These are phyloP conservation scores for Vollenhovia emeryi DNA, from an alignment of 1,140 invertebrate species.

Conservation along the genomic window DNA sequence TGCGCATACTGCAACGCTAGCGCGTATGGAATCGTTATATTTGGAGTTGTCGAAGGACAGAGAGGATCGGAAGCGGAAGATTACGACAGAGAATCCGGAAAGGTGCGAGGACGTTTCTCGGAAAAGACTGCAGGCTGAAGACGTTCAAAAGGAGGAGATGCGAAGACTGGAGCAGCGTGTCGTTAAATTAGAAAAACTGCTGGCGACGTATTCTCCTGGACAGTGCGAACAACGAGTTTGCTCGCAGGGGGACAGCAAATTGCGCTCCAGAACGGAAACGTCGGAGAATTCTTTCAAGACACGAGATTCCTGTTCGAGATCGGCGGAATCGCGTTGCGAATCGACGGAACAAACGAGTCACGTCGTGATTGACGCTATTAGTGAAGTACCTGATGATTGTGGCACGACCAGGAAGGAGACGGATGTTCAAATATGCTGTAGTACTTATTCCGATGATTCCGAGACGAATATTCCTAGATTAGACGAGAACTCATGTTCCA, in stretches of 20 bases:
- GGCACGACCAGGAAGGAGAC: not conserved
- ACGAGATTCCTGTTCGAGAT: not conserved
- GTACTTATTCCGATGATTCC: not conserved
- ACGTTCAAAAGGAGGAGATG: constrained; percentile 23
- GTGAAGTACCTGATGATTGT: not conserved
- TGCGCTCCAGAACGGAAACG: constrained; percentile 42
- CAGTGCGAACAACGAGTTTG: not conserved
- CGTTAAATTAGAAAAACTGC: constrained; percentile 48
- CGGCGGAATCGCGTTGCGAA: not conserved
- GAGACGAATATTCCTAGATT: not conserved
- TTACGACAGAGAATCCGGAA: not conserved
- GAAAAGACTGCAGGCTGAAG: constrained; percentile 9
- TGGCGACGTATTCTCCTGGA: not conserved
- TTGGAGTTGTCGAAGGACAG: constrained; percentile 72
- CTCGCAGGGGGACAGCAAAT: constrained; percentile 30
- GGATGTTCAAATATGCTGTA: constrained; percentile 1
- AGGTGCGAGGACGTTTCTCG: not conserved
- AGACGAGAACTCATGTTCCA: constrained; percentile 5
- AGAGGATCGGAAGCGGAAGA: constrained; percentile 26
- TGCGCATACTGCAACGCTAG: constrained; percentile 78
- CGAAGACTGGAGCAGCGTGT: constrained; percentile 41
- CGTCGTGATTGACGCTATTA: not conserved
- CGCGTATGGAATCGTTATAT: constrained; percentile 79
- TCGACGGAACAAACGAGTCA: not conserved
- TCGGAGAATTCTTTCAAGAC: constrained; percentile 28